These are phyloP conservation scores for Aphelocoma californica DNA, from an alignment of 2,797 vertebrate species.

Conservation along the genomic window DNA sequence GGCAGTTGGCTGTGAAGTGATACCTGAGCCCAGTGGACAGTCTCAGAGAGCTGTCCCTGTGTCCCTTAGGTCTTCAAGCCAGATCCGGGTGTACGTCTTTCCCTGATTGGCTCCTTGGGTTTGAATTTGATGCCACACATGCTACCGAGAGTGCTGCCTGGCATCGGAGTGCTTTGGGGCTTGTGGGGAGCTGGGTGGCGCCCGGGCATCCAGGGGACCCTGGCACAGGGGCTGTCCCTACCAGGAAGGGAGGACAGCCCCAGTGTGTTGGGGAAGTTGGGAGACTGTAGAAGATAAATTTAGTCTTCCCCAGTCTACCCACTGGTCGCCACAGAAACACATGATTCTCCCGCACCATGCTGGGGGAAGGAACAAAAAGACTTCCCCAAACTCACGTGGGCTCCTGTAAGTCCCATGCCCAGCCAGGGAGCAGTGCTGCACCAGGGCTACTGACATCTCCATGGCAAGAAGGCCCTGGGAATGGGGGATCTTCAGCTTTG, in stretches of 20 bases:
- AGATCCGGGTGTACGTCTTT: accelerated
- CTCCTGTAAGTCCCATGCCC: background rate
- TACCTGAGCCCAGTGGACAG: background rate
- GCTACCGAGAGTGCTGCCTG: background rate
- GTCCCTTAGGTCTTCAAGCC: background rate
- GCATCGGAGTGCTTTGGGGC: accelerated
- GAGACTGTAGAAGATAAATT: background rate
- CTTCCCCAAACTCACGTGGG: conserved; percentile 45
- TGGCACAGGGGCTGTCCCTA: background rate
- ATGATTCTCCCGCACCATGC: background rate
- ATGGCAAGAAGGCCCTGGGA: accelerated
- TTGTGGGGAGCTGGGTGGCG: background rate
- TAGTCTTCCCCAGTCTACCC: background rate
- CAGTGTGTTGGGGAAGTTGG: conserved; percentile 15
- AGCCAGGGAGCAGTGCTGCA: background rate
- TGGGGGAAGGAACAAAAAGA: background rate
- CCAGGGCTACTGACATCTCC: accelerated
- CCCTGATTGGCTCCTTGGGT: background rate
- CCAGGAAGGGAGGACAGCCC: background rate
- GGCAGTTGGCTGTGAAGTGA: background rate
- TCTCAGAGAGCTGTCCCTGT: background rate
- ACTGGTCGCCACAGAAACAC: background rate
- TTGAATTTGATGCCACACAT: accelerated
- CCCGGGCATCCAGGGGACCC: background rate
- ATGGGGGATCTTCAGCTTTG: background rate